phyloP scores from a whole-genome alignment of 2,113 vertebrate genomes.

The Psilopogon haemacephalus region DNA sequence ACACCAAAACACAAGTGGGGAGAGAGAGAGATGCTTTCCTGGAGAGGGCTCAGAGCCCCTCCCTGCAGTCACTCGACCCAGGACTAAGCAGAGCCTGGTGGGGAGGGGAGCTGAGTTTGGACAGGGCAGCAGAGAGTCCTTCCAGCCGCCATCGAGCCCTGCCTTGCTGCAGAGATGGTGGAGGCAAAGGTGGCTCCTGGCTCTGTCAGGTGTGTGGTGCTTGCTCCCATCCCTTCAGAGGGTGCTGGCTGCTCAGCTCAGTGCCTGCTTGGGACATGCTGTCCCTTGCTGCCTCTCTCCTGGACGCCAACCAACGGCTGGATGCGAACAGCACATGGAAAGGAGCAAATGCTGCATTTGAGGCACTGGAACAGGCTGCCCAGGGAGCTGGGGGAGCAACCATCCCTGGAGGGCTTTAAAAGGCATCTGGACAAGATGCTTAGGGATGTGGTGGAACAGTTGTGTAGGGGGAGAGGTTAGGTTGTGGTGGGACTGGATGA shows the following conservation, averaged over 20 bases:
- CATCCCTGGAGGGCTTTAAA: too few relatives aligned
- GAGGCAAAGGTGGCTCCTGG: fast-evolving
- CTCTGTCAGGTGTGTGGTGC: fast-evolving
- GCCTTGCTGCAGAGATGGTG: fast-evolving
- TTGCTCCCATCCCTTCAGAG: fast-evolving
- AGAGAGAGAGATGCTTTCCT: slow-evolving; percentile 64
- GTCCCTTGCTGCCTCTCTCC: not conserved
- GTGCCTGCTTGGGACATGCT: not conserved
- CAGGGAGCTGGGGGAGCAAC: too few relatives aligned
- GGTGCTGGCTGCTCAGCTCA: not conserved
- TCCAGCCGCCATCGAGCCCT: not conserved
- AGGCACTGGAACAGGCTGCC: too few relatives aligned
- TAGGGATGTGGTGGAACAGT: too few relatives aligned
- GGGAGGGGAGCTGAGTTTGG: not conserved
- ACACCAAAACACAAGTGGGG: slow-evolving; percentile 75
- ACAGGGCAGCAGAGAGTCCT: not conserved
- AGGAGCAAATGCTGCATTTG: not conserved
- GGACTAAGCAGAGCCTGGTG: not conserved
- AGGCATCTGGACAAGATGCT: too few relatives aligned
- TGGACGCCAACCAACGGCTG: fast-evolving
- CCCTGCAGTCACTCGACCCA: not conserved
- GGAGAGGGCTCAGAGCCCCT: not conserved
- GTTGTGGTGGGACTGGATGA: too few relatives aligned
- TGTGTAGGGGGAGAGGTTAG: too few relatives aligned
- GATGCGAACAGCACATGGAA: not conserved